Percentiles rank a stretch among this genome's conserved stretches.
These are phyloP conservation scores for Eulemur albifrons DNA, from an alignment of 2,797 vertebrate species.

Conservation along the genomic window DNA sequence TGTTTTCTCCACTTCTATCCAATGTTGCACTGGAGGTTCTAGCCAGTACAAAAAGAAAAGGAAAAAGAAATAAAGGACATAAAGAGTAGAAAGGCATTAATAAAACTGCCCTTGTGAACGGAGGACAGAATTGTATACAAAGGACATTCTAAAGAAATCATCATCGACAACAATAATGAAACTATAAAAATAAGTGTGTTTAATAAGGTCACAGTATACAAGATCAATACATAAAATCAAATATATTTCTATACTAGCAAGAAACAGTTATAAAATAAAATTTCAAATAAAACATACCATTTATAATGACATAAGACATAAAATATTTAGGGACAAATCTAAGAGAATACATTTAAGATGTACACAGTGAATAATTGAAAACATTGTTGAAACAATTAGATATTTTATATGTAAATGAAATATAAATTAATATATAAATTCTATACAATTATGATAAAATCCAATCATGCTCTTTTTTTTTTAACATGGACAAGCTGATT, in stretches of 20 bases:
- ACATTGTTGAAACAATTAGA: neutral
- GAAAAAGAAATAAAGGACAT: neutral
- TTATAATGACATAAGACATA: neutral
- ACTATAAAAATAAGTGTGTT: neutral
- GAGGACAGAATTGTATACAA: neutral
- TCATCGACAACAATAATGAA: neutral
- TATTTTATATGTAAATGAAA: neutral
- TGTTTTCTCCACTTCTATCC: neutral
- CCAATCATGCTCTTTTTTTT: neutral
- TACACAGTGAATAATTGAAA: neutral
- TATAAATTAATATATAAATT: neutral
- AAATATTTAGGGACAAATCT: neutral
- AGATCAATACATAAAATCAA: neutral
- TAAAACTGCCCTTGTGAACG: neutral
- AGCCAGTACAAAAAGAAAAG: neutral
- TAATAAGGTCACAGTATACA: neutral
- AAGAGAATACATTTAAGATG: neutral
- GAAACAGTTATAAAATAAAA: neutral
- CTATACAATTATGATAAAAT: neutral
- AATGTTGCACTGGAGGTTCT: neutral
- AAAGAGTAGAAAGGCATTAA: neutral
- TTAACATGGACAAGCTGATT: neutral
- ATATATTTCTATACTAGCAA: neutral
- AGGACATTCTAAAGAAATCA: neutral
- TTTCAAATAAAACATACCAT: neutral